Base-by-base conservation (phyloP, 2,797 vertebrate genomes). In the Streptopelia turtur region DNA sequence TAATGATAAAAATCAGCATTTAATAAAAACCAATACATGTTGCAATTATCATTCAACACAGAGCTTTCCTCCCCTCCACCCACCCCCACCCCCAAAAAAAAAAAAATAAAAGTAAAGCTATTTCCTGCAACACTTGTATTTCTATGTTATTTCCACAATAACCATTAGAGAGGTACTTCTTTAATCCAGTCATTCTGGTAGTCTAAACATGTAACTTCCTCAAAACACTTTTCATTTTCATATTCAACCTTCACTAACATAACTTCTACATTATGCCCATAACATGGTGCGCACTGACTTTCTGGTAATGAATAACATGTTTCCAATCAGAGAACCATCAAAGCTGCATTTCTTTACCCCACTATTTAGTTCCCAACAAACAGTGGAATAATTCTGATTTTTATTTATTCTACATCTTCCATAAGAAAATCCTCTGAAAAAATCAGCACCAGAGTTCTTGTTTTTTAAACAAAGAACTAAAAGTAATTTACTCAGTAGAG, bases 121-220 rank as follows among this genome's bases (percentile, higher is more conserved):
- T 39, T 78, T 79, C 68, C 37, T 56, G 31, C 5, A 56, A 5
- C 12, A 79, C n/a, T 78, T 77, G 11, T 43, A 66, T 47, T 91
- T 95, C 56, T 79, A 28, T 6, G 1, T 37, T 91, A 76, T 63
- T 90, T 89, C 24, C 56, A 80, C 31, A 75, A 35, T 13, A 66
- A 77, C 59, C 28, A 72, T 79, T 84, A 87, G 41, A 81, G 77
- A 92, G 90, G n/a, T 87, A 79, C 23, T 84, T 75, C 23, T 83
- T 82, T 31, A 89, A 79, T 37, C 31, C 39, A 77, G 64, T 74
- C 66, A 79, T 79, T 89, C 49, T 43, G 35, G 27, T 76, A 76
- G n/a, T 43, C 35, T 59, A 27, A 93, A 90, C 25, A 89, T 10
- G 5, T 56, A 82, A 72, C 63, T 89, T 91, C 91, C 66, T 49